A percentile compares a stretch with the other conserved stretches of the same genome.
These are phyloP conservation scores for Galeopsomyia nigrocyanea DNA, from an alignment of 2,888 invertebrate species.

Conservation along the genomic window DNA sequence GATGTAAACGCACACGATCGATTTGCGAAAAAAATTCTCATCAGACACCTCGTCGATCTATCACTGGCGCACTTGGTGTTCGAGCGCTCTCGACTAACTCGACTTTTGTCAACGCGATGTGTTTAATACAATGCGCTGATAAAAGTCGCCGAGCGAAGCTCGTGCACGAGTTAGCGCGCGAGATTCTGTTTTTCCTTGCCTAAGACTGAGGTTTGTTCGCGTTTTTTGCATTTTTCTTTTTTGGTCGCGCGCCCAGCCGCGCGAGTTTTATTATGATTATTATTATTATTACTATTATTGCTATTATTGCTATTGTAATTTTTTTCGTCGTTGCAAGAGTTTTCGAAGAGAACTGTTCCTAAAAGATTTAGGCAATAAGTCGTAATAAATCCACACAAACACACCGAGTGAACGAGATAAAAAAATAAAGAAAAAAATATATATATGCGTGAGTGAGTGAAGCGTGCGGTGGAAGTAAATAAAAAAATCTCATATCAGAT, in stretches of 20 bases:
- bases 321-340: conserved; percentile 60
- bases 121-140: conserved; percentile 52
- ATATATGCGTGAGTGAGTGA: conserved; percentile 48
- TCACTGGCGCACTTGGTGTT: conserved; percentile 54
- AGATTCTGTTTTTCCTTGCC: conserved; percentile 57
- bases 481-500: conserved; percentile 68
- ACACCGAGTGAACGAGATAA: conserved; percentile 7
- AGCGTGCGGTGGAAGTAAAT: conserved; percentile 43
- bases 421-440: conserved; percentile 28
- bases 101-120: conserved; percentile 49
- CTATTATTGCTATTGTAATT: conserved; percentile 42
- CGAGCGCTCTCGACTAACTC: neutral
- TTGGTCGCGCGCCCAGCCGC: conserved; percentile 42
- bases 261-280: conserved; percentile 27
- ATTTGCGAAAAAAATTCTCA: conserved; percentile 10
- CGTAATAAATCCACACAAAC: conserved; percentile 54
- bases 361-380: conserved; percentile 68
- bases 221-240: conserved; percentile 49
- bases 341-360: conserved; percentile 68
- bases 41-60: conserved; percentile 52
- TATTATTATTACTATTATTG: conserved; percentile 43
- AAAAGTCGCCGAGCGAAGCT: conserved; percentile 53
- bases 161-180: conserved; percentile 36
- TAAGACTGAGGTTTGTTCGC: conserved; percentile 65
- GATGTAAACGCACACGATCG: conserved; percentile 15